Base-by-base conservation (phyloP, 2,888 invertebrate genomes). In the Neoitamus cyanurus region DNA sequence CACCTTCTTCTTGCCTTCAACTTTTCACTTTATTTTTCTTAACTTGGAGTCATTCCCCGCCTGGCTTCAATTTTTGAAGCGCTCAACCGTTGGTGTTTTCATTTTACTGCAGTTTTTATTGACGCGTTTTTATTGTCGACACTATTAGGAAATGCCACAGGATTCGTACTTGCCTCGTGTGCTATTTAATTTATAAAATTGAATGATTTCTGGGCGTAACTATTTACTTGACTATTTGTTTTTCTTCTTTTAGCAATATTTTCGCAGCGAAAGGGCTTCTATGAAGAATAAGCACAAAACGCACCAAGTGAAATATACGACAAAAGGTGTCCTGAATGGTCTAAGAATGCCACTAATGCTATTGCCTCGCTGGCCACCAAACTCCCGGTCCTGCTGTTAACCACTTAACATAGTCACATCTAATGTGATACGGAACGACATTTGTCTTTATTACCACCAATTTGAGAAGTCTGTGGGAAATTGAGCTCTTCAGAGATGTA, bases 151-250 rank as follows among this genome's bases (percentile, higher is more conserved):
- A 82, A 82, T 82, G 28, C 69, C 68, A 82, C 69, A 68, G 69
- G 69, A 36, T n/a, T 82, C 28, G 25, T 69, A 11, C 37, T 69
- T 82, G 82, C 28, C 13, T 68, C 31, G 72, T 83, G 72, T 83
- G 83, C 83, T 72, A 69, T 83, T 83, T 83, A 83, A 83, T 83
- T 83, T 83, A 83, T 83, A 83, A 83, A 82, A 83, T 72, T 70
- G 72, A 34, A 72, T 70, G 69, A 28, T 30, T 58, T 69, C 48
- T 82, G 68, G n/a, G 9, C 58, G 15, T 6, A 15, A n/a, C n/a
- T n/a, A n/a, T n/a, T n/a, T 15, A 58, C 58, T 58, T 25, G 42
- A 42, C 58, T 58, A 1, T 58, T 58, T 20, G 25, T 58, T 58
- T 58, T 58, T 58, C 2, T 20, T 9, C 7, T 58, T 58, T 58